Conservation (phyloP, 1,140 invertebrate genomes). For the Frieseomelitta varia region DNA sequence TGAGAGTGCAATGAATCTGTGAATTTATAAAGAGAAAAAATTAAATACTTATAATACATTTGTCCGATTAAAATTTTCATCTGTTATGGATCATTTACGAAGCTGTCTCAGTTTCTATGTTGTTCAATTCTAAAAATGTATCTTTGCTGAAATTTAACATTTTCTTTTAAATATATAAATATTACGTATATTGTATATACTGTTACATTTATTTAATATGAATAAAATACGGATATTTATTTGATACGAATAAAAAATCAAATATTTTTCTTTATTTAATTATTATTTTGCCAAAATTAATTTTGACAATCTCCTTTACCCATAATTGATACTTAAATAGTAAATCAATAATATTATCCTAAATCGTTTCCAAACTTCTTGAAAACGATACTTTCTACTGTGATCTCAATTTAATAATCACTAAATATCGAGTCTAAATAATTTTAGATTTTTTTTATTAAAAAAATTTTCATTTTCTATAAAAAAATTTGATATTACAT, state of each 20-base stretch:
- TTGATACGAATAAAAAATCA: neutral
- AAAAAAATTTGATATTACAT: neutral
- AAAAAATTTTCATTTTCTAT: too few relatives aligned
- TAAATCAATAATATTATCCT: neutral
- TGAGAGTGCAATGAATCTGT: constrained; percentile 80
- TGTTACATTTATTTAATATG: neutral
- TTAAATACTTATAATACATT: neutral
- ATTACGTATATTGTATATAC: neutral
- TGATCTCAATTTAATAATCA: too few relatives aligned
- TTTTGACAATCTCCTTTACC: neutral
- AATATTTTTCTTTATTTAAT: neutral
- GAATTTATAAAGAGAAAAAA: neutral
- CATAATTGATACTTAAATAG: neutral
- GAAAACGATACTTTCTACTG: too few relatives aligned
- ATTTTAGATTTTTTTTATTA: neutral
- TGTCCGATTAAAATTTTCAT: neutral
- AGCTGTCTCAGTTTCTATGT: neutral
- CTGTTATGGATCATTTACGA: neutral
- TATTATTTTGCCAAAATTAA: neutral
- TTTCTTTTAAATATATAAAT: neutral
- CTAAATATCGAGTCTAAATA: neutral
- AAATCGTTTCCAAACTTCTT: neutral
- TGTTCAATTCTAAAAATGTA: neutral
- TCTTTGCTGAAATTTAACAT: neutral
- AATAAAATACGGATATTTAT: neutral